Evolutionary conservation across 2,113 vertebrate genomes (phyloP).

Genomic region (Saccopteryx leptura): DNA sequence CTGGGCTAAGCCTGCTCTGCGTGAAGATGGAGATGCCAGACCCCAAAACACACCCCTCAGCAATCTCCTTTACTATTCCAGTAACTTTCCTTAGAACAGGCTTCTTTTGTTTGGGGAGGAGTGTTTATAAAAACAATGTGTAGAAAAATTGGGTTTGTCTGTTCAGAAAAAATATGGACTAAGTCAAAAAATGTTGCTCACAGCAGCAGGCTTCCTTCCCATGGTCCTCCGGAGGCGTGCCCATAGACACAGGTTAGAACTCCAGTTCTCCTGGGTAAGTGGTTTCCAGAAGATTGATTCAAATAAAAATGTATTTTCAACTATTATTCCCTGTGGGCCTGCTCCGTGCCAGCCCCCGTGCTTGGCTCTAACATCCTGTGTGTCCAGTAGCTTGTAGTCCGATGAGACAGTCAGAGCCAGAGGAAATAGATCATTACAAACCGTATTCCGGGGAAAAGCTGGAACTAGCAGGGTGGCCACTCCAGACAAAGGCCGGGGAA

Average conservation of each 20-base stretch:
- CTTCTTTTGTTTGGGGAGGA: background rate
- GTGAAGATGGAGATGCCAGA: background rate
- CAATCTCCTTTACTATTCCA: background rate
- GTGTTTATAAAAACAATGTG: background rate
- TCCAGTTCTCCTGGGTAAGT: background rate
- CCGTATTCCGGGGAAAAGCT: background rate
- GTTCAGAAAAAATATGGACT: background rate
- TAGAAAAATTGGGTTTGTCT: background rate
- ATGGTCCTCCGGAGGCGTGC: background rate
- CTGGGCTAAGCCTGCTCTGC: too few species aligned
- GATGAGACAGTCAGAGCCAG: too few species aligned
- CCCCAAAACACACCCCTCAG: background rate
- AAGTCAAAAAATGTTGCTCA: background rate
- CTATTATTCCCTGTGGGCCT: too few species aligned
- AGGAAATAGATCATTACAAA: too few species aligned
- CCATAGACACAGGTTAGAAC: background rate
- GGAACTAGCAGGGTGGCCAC: too few species aligned
- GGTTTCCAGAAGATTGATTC: background rate
- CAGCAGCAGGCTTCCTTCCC: background rate
- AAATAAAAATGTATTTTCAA: too few species aligned
- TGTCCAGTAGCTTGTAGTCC: too few species aligned
- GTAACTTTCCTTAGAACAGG: background rate
- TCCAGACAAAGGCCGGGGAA: too few species aligned
- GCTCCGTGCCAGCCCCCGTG: too few species aligned
- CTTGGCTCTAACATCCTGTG: too few species aligned